phyloP scores from a whole-genome alignment of 2,888 invertebrate genomes.

The Vandiemenella viatica region DNA sequence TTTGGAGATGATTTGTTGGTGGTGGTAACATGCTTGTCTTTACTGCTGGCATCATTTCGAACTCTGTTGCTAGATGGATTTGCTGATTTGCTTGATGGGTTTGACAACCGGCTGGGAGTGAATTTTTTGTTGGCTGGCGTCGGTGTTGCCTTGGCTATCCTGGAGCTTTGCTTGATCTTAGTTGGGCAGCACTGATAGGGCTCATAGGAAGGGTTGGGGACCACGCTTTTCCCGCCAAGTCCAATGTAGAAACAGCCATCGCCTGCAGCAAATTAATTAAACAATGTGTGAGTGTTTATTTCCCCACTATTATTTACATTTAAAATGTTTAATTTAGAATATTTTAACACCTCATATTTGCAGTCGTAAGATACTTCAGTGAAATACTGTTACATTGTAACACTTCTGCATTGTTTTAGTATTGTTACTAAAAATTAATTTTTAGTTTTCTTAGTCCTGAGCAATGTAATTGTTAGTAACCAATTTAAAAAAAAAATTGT shows the following conservation, averaged over 20 bases:
- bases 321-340: background rate
- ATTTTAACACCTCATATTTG: conserved; percentile 2
- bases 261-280: conserved; percentile 73
- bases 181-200: conserved; percentile 87
- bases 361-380: background rate
- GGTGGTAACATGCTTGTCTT: conserved; percentile 10
- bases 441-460: too few species aligned
- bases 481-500: too few species aligned
- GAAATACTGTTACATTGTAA: background rate
- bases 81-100: conserved; percentile 24
- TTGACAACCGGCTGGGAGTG: conserved; percentile 6
- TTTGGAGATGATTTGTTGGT: conserved; percentile 15
- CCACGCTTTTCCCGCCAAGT: conserved; percentile 71
- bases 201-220: conserved; percentile 63
- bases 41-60: background rate
- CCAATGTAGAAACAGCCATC: conserved; percentile 95
- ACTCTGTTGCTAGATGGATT: conserved; percentile 3
- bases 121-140: conserved; percentile 12
- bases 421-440: too few species aligned
- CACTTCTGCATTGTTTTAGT: too few species aligned
- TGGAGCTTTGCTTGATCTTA: conserved; percentile 62
- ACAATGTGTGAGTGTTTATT: conserved; percentile 50
- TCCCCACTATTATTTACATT: conserved; percentile 5
- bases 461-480: too few species aligned
- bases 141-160: conserved; percentile 57